A percentile compares a stretch with the other conserved stretches of the same genome.
These are phyloP conservation scores for Anarhynchus alexandrinus DNA, from an alignment of 2,113 vertebrate genomes.

Conservation along the genomic window DNA sequence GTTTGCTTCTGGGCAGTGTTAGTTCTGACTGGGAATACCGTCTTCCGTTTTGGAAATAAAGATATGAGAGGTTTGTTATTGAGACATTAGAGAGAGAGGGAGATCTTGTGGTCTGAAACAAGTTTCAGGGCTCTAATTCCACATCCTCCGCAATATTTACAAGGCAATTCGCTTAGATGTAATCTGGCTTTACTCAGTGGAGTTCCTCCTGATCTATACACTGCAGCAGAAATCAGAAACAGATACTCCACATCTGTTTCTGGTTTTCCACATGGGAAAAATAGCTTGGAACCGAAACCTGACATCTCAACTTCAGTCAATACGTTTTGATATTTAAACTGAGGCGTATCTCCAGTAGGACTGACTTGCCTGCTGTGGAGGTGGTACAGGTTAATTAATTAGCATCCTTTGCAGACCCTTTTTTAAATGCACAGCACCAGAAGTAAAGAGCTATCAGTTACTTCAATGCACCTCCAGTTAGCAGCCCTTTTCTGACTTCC, in stretches of 20 bases:
- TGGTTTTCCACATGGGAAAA: constrained; percentile 5
- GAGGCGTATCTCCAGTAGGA: background rate
- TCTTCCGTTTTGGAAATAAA: background rate
- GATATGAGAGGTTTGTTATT: background rate
- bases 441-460: background rate
- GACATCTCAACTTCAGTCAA: background rate
- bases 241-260: constrained; percentile 20
- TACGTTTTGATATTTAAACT: background rate
- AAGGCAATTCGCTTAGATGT: background rate
- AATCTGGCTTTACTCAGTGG: constrained; percentile 18
- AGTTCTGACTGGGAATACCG: background rate
- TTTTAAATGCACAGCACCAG: background rate
- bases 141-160: constrained; percentile 33
- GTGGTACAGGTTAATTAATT: background rate
- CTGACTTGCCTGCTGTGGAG: background rate
- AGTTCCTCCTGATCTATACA: background rate
- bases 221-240: constrained; percentile 17
- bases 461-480: background rate
- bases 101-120: background rate
- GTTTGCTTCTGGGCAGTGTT: background rate
- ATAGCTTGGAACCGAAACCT: background rate
- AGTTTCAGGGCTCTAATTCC: constrained; percentile 8
- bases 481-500: background rate
- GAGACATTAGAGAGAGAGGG: background rate
- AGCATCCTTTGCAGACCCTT: background rate